Evolutionary conservation across 2,888 invertebrate species (phyloP), one percentile per base, ranked within the genome.

Genomic region (Caenorhabditis afra): DNA sequence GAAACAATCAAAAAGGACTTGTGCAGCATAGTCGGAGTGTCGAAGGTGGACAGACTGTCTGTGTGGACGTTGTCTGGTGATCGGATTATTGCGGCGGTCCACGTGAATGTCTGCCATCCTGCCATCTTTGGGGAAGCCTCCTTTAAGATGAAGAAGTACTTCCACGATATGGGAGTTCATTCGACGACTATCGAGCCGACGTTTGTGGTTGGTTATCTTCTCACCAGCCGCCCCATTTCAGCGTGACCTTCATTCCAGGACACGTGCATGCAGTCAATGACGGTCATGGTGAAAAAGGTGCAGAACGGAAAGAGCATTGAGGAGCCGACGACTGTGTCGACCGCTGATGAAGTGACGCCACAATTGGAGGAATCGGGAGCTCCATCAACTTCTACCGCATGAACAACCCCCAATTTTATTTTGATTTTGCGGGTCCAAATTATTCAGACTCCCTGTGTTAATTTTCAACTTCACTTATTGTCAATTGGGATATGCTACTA

Each of bases 171-270:
- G 79, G 91, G 91, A 29, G 92, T 92, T 70, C 92, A 92, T 86
- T 92, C 92, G 59, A 91, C 91, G 10, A 92, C 92, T 1, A 91
- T 92, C 61, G 92, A 92, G 75, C 92, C 92, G 20, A 91, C 91
- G 62, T 91, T 91, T 58, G 79, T 73, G 47, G 79, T 79, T 12
- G 57, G 41, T 7, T 29, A 11, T 22, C n/a, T 53, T 49, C 29
- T 5, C 8, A 4, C 37, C n/a, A n/a, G n/a, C n/a, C n/a, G n/a
- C n/a, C n/a, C n/a, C 50, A 39, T 1, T 39, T 29, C 20, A 18
- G 1, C 14, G 11, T 22, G 11, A n/a, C 7, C 22, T 44, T 23
- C 5, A 44, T 74, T 73, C 35, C 52, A 79, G 79, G 50, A 52
- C 14, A 29, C 62, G 0, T 79, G 79, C 55, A 74, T 79, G 79